Evolutionary conservation across 2,113 vertebrate species (phyloP), one percentile per base, ranked within the genome.

Genomic region (Conger conger): DNA sequence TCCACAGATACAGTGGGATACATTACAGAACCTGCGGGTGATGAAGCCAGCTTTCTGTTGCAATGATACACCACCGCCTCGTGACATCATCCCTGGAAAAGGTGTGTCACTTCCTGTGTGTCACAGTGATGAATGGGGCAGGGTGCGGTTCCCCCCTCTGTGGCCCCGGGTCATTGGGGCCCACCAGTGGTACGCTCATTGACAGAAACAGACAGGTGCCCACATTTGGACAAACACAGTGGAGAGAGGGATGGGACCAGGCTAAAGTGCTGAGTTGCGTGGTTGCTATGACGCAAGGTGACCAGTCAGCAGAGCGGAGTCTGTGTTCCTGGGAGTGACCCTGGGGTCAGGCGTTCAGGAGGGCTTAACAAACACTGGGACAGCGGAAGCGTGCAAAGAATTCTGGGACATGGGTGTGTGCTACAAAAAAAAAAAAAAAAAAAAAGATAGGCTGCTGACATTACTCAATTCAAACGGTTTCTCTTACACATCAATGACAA

Each of bases 401-500:
- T 73, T 73, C 68, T 73, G 68, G 68, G 68, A 73, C 3, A 13
- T 33, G 1, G 68, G n/a, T 8, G 68, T 33, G 68, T n/a, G 68
- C 68, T 73, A 30, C 68, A 4, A n/a, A 68, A 68, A 68, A 73
- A 73, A 73, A 73, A 73, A 73, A 33, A 73, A 73, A 73, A 33
- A n/a, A 73, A 73, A 33, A n/a, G 33, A 73, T 73, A 73, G 33
- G 68, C n/a, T 73, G 68, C 68, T 73, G n/a, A 73, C n/a, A 73
- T 11, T 18, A 73, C n/a, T 30, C n/a, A 4, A 73, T 33, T 13
- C 6, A 73, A 73, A 73, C n/a, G n/a, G 11, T 73, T 33, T 73
- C 68, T 30, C 7, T 30, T 63, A 23, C 23, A 73, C 68, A 33
- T 33, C 68, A 13, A 11, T 73, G 68, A 73, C 68, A 73, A 9